Conservation (phyloP, 2,888 invertebrate species). For the Macaria notata region DNA sequence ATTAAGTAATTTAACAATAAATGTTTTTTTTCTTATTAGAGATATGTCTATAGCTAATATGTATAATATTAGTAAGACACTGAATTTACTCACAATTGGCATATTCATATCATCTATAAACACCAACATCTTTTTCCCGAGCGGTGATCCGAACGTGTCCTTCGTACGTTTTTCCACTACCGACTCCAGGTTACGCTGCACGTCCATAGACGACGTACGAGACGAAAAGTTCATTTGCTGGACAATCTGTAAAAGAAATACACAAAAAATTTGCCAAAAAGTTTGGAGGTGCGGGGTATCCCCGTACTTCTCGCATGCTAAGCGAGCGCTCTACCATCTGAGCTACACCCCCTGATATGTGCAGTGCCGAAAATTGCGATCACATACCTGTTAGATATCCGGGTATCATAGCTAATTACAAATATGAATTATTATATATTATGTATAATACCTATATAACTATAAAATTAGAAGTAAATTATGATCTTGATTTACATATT, state of each 20-base stretch:
- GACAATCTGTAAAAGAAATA: conserved; percentile 78
- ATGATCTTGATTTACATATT: too few relatives aligned
- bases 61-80: too few relatives aligned
- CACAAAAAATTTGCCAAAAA: not conserved
- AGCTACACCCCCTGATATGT: conserved; percentile 74
- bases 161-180: conserved; percentile 95
- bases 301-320: conserved; percentile 83
- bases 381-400: not conserved
- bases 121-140: conserved; percentile 93
- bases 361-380: not conserved
- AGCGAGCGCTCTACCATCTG: conserved; percentile 83
- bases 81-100: conserved; percentile 87
- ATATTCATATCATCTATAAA: conserved; percentile 98
- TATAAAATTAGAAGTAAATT: too few relatives aligned
- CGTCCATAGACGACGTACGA: conserved; percentile 94
- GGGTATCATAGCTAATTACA: too few relatives aligned
- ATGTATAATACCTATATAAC: too few relatives aligned
- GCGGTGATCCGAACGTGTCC: conserved; percentile 93
- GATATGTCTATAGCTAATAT: too few relatives aligned
- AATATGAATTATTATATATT: too few relatives aligned
- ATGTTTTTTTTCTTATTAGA: too few relatives aligned
- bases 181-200: conserved; percentile 93
- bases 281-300: conserved; percentile 81
- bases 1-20: too few relatives aligned
- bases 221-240: conserved; percentile 96